These are phyloP conservation scores for Podotricha telesiphe DNA, from an alignment of 2,888 invertebrate species.

Conservation along the genomic window DNA sequence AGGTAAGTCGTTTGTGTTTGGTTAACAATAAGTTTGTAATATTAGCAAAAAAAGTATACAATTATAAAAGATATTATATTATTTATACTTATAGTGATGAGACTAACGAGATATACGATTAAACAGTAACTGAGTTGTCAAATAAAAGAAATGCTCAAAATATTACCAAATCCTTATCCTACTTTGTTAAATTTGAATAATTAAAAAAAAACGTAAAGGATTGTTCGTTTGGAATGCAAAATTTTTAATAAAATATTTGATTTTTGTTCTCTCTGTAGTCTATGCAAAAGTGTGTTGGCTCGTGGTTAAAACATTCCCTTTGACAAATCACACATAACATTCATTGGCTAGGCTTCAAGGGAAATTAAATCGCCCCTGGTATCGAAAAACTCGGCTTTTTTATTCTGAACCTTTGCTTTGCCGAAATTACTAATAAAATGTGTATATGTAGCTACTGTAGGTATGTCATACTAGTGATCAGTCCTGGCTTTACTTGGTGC, in stretches of 20 bases:
- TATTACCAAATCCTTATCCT: neutral
- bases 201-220: neutral
- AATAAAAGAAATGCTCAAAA: no score
- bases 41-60: no score
- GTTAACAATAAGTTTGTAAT: no score
- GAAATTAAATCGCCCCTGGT: slow-evolving; percentile 27
- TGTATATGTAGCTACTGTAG: neutral
- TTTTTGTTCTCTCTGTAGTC: slow-evolving; percentile 9
- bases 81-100: no score
- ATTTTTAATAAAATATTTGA: neutral
- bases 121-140: no score
- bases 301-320: slow-evolving; percentile 44
- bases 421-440: slow-evolving; percentile 21
- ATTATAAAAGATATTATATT: no score
- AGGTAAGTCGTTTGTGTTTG: no score
- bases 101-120: no score
- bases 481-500: neutral
- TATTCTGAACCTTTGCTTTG: slow-evolving; percentile 29
- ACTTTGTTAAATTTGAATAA: neutral
- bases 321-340: slow-evolving; percentile 39
- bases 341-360: slow-evolving; percentile 39
- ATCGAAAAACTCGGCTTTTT: slow-evolving; percentile 27
- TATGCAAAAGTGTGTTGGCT: slow-evolving; percentile 15
- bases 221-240: neutral
- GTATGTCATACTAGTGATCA: no score